Evolutionary conservation across 2,888 invertebrate species (phyloP).

Genomic region (Cheilosia soror): DNA sequence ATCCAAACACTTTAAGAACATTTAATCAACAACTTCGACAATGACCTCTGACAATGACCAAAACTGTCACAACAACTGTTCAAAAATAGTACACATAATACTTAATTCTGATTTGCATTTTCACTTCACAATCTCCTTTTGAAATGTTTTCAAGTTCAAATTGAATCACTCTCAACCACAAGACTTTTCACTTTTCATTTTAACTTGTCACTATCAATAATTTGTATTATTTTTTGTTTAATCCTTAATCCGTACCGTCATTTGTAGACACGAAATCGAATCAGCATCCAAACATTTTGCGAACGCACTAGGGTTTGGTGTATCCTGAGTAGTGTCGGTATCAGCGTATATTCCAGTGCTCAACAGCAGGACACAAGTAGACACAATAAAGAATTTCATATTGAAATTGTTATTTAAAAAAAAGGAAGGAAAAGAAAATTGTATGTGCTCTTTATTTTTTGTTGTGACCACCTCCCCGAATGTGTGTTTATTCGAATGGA

Average conservation of each 20-base stretch:
- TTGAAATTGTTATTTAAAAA: slow-evolving; percentile 62
- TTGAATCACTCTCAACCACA: slow-evolving; percentile 81
- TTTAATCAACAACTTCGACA: too few relatives aligned
- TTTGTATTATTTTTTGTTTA: slow-evolving; percentile 79
- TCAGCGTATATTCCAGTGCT: slow-evolving; percentile 67
- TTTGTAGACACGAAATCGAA: slow-evolving; percentile 87
- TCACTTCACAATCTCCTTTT: slow-evolving; percentile 40
- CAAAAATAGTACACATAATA: not conserved
- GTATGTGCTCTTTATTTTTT: slow-evolving; percentile 34
- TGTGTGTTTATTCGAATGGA: slow-evolving; percentile 84
- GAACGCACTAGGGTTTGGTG: slow-evolving; percentile 81
- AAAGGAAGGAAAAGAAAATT: slow-evolving; percentile 37
- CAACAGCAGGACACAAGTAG: slow-evolving; percentile 81
- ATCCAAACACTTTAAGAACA: too few relatives aligned
- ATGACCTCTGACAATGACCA: not conserved
- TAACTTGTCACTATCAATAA: slow-evolving; percentile 81
- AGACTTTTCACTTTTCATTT: not conserved
- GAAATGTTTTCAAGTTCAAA: slow-evolving; percentile 85
- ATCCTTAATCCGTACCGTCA: slow-evolving; percentile 83
- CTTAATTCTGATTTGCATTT: not conserved
- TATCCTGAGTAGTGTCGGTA: slow-evolving; percentile 80
- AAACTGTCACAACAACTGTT: slow-evolving; percentile 12
- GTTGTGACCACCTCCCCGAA: slow-evolving; percentile 80
- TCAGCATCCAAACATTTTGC: slow-evolving; percentile 86
- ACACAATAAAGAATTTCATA: slow-evolving; percentile 82